Evolutionary conservation across 2,113 vertebrate genomes (phyloP), one percentile per base, ranked within the genome.

Genomic region (Lichenostomus cassidix): DNA sequence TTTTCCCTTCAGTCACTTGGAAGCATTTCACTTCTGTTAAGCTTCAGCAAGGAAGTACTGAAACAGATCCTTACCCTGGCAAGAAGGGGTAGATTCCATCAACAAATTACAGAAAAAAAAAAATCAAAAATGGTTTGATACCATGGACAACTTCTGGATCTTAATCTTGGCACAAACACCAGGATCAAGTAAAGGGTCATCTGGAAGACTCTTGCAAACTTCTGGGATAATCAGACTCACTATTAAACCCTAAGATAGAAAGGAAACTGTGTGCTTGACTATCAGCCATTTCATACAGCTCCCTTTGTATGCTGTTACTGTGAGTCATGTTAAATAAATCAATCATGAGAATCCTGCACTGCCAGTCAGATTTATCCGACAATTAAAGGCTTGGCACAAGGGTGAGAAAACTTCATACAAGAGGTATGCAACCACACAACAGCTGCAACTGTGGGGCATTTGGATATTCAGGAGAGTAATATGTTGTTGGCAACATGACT

Each of bases 321-420:
- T 97, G 98, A 97, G 92, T 97, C 96, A 98, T 25, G 68, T 67
- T 97, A 85, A 92, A 95, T 86, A 82, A 95, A 96, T 97, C 93
- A 39, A 86, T 96, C 93, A 88, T 68, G 81, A 80, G 86, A 97
- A 88, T 96, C 95, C 89, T 97, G 96, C 94, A 93, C 63, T 93
- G 94, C 97, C 96, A 96, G 96, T 97, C 95, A 65, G 91, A 96
- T 97, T 97, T 97, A 97, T 97, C 97, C 95, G 78, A 92, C 70
- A 93, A 96, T 95, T 95, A 96, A 97, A 97, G 87, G 64, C 92
- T 97, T 98, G 97, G 97, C 97, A 97, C 69, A 23, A 90, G 96
- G 94, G 92, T 91, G 74, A 76, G 95, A 96, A 97, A 96, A 97
- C 96, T 96, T 96, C 39, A 89, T 80, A 93, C 89, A 23, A 92